Conservation (phyloP, 2,888 invertebrate genomes). For the Microctonus aethiopoides region DNA sequence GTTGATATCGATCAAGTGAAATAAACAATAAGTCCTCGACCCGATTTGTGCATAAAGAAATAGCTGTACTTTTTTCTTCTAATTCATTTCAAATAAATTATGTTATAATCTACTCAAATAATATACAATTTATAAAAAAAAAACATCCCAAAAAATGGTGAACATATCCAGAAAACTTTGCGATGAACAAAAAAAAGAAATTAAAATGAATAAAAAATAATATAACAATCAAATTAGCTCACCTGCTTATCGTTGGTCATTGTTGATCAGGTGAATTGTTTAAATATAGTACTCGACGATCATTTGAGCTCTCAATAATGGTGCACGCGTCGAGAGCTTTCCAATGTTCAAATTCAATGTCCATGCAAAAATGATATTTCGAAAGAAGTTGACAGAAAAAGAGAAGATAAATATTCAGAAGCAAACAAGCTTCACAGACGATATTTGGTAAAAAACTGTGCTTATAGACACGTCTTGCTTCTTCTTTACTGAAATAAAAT, state of each 20-base stretch:
- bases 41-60: slow-evolving; percentile 1
- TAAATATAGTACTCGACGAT: slow-evolving; percentile 37
- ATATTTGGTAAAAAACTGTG: slow-evolving; percentile 40
- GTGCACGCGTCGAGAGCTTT: slow-evolving; percentile 41
- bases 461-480: slow-evolving; percentile 23
- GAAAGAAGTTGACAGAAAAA: slow-evolving; percentile 23
- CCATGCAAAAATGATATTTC: slow-evolving; percentile 49
- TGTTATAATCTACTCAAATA: neutral
- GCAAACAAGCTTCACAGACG: slow-evolving; percentile 30
- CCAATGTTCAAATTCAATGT: slow-evolving; percentile 49
- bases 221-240: slow-evolving; percentile 42
- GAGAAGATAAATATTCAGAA: slow-evolving; percentile 22
- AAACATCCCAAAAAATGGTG: neutral
- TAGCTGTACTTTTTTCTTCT: neutral
- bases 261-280: slow-evolving; percentile 38
- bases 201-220: slow-evolving; percentile 6
- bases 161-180: neutral
- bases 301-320: slow-evolving; percentile 39
- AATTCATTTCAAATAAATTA: neutral
- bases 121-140: neutral
- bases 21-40: slow-evolving; percentile 27
- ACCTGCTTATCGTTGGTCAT: slow-evolving; percentile 66
- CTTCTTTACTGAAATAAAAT: slow-evolving; percentile 41
- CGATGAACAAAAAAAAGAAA: neutral
- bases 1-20: slow-evolving; percentile 10